These are phyloP conservation scores for Hipparchia semele DNA, from an alignment of 2,888 invertebrate genomes.

Conservation along the genomic window DNA sequence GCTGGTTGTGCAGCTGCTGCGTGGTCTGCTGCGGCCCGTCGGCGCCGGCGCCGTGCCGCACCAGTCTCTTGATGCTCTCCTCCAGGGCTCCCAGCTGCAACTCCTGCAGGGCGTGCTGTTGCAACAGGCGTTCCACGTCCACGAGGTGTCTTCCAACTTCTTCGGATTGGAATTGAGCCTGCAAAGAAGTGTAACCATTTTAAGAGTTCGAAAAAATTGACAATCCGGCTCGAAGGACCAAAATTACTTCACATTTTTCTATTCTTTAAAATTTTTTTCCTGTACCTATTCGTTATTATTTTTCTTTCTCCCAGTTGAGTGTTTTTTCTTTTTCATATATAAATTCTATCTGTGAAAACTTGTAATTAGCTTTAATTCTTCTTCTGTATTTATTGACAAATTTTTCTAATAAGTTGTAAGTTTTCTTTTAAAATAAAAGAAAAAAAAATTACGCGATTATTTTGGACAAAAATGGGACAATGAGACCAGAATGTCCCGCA, in stretches of 20 bases:
- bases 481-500: neutral
- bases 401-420: too few relatives aligned
- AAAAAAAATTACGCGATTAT: too few relatives aligned
- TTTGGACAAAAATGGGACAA: too few relatives aligned
- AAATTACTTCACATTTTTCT: too few relatives aligned
- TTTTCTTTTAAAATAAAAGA: too few relatives aligned
- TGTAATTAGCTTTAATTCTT: too few relatives aligned
- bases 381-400: too few relatives aligned
- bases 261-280: too few relatives aligned
- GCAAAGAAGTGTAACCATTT: slow-evolving; percentile 20
- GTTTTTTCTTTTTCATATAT: too few relatives aligned
- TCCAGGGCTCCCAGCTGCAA: slow-evolving; percentile 94
- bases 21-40: slow-evolving; percentile 86
- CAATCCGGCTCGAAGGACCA: slow-evolving; percentile 1
- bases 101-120: slow-evolving; percentile 96
- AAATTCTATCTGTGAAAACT: too few relatives aligned
- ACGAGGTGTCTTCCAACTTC: slow-evolving; percentile 97
- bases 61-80: slow-evolving; percentile 91
- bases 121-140: slow-evolving; percentile 96
- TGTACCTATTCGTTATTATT: too few relatives aligned
- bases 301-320: too few relatives aligned
- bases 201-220: neutral
- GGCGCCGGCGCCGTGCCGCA: slow-evolving; percentile 72
- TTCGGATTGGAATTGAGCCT: slow-evolving; percentile 89
- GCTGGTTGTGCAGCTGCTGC: slow-evolving; percentile 88